Evolutionary conservation across 2,888 invertebrate species (phyloP).

Genomic region (Leptura quadrifasciata): DNA sequence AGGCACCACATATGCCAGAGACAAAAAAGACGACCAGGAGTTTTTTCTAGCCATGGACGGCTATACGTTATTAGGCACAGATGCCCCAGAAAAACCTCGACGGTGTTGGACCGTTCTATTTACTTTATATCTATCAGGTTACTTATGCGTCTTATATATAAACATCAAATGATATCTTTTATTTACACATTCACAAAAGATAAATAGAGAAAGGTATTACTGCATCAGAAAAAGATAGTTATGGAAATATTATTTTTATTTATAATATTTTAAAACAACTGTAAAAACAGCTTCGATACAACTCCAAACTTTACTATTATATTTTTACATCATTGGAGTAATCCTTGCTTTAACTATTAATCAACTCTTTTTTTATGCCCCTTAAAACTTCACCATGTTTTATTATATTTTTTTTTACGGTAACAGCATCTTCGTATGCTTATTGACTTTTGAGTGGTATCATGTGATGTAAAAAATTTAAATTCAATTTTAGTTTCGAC

Average conservation of each 20-base stretch:
- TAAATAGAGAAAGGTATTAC: background rate
- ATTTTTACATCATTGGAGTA: background rate
- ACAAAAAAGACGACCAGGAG: constrained; percentile 44
- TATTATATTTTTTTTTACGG: no score
- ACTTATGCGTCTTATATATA: constrained; percentile 30
- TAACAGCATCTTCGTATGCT: no score
- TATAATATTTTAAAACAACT: no score
- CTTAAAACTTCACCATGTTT: background rate
- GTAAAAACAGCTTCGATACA: background rate
- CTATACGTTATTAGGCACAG: constrained; percentile 36
- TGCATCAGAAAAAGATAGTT: background rate
- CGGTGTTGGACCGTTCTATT: constrained; percentile 35
- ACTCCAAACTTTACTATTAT: background rate
- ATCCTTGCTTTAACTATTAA: background rate
- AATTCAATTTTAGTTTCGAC: no score
- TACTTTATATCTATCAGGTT: constrained; percentile 41
- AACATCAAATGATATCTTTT: constrained; percentile 25
- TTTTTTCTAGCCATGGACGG: constrained; percentile 38
- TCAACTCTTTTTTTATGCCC: background rate
- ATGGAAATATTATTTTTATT: background rate
- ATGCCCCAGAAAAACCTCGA: constrained; percentile 38
- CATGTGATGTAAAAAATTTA: no score
- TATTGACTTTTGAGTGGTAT: no score
- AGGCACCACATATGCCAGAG: constrained; percentile 46
- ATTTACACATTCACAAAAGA: background rate